Evolutionary conservation across 2,888 invertebrate genomes (phyloP), one percentile per base, ranked within the genome.

Genomic region (Caenorhabditis sp.): DNA sequence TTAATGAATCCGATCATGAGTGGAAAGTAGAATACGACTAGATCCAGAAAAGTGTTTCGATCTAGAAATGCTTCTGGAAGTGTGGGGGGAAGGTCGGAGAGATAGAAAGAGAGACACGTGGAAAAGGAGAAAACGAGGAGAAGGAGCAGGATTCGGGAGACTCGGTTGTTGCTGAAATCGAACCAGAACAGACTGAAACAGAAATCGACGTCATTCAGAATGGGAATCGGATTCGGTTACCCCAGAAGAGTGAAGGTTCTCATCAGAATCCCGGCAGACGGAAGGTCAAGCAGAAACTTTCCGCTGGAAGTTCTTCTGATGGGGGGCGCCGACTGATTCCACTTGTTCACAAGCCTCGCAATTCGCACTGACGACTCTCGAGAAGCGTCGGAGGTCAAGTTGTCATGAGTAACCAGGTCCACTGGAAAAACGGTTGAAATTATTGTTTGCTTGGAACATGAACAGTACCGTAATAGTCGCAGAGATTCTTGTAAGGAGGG

Each of bases 401-500:
- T 95, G 89, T 96, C 96, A 84, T 96, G 90, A 0, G 96, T 96
- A 20, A 96, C 95, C 85, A 96, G 91, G 90, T 96, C 96, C 90
- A 96, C 95, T 95, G 90, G 1, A 91, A 91, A 9, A 15, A n/a
- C 8, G 8, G 2, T 13, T 52, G 26, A 17, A 24, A 13, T 15
- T n/a, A n/a, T n/a, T n/a, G n/a, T n/a, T n/a, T n/a, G n/a, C n/a
- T n/a, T n/a, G n/a, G n/a, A n/a, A n/a, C n/a, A n/a, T n/a, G n/a
- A n/a, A n/a, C n/a, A n/a, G n/a, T 35, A 90, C 90, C 92, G 89
- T 96, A 96, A 90, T 96, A 96, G 91, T 96, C 96, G 0, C 95
- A 95, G 55, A 96, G 96, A 89, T 96, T 96, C 90, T 96, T 96
- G 90, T 94, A 96, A 0, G 95, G 94, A 13, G 96, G 96, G 90